Evolutionary conservation across 2,888 invertebrate genomes (phyloP).

Genomic region (Octodonta nipae): DNA sequence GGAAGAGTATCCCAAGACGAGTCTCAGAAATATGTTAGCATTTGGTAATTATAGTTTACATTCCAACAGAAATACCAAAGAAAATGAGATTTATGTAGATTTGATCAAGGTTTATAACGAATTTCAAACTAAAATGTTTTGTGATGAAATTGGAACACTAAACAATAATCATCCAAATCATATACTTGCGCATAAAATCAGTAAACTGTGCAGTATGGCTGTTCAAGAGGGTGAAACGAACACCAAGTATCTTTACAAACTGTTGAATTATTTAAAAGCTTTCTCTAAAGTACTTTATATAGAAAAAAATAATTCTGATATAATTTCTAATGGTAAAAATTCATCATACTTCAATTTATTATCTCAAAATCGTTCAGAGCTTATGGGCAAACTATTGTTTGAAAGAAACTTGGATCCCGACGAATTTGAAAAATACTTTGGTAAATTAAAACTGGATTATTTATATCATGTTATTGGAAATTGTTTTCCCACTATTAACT

Average conservation of each 20-base stretch:
- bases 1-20: constrained; percentile 21
- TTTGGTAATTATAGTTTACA: constrained; percentile 21
- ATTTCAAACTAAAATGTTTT: constrained; percentile 24
- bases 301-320: constrained; percentile 27
- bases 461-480: constrained; percentile 59
- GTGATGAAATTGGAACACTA: constrained; percentile 29
- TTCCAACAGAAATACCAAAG: constrained; percentile 16
- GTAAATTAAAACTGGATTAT: constrained; percentile 57
- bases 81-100: constrained; percentile 25
- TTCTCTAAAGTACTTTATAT: constrained; percentile 38
- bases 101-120: constrained; percentile 38
- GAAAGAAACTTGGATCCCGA: constrained; percentile 51
- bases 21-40: constrained; percentile 19
- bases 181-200: constrained; percentile 40
- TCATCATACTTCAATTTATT: constrained; percentile 41
- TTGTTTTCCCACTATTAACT: constrained; percentile 53
- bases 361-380: constrained; percentile 42
- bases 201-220: constrained; percentile 35
- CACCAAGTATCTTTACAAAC: constrained; percentile 37
- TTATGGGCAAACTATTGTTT: constrained; percentile 55
- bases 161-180: constrained; percentile 41
- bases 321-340: constrained; percentile 29
- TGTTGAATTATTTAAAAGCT: constrained; percentile 46
- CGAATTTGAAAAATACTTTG: constrained; percentile 54
- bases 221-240: constrained; percentile 9